Evolutionary conservation across 2,888 invertebrate genomes (phyloP), one percentile per base, ranked within the genome.

Genomic region (Nipponacmea schrenckii): DNA sequence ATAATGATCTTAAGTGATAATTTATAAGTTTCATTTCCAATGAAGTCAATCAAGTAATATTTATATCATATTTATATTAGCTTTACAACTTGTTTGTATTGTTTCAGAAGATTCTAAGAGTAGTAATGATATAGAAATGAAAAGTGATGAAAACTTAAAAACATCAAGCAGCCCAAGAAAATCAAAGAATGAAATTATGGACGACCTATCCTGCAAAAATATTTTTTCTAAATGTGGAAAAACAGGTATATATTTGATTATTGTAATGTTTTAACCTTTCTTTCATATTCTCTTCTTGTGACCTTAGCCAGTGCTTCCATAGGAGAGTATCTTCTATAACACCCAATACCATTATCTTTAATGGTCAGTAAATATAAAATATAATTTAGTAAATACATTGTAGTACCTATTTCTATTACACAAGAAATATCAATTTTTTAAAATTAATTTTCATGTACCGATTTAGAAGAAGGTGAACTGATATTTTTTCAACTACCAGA

Each of bases 401-500:
- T n/a, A n/a, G n/a, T n/a, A n/a, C n/a, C n/a, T n/a, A n/a, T n/a
- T n/a, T n/a, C n/a, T n/a, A n/a, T n/a, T n/a, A n/a, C n/a, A n/a
- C n/a, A n/a, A n/a, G n/a, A n/a, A n/a, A n/a, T n/a, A n/a, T n/a
- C n/a, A n/a, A n/a, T n/a, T n/a, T n/a, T n/a, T n/a, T n/a, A 0
- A 10, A 26, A 27, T 14, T 14, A 68, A 15, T 24, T 56, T 10
- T 20, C 31, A n/a, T n/a, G 26, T 26, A 46, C 17, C 12, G 15
- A 45, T 74, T 17, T 71, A 84, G 84, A 83, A 26, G 74, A 78
- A 56, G 83, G 80, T 17, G 80, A 84, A 67, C 68, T 86, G 62
- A 62, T 87, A 63, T 84, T 86, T 72, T 76, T 88, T 64, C 88
- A 87, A 72, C 77, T 88, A 31, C 88, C 88, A 7, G 86, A 87